Percentiles rank a stretch among this genome's conserved stretches.
Conservation (phyloP, 2,888 invertebrate species). For the Zaprionus lineosus region DNA sequence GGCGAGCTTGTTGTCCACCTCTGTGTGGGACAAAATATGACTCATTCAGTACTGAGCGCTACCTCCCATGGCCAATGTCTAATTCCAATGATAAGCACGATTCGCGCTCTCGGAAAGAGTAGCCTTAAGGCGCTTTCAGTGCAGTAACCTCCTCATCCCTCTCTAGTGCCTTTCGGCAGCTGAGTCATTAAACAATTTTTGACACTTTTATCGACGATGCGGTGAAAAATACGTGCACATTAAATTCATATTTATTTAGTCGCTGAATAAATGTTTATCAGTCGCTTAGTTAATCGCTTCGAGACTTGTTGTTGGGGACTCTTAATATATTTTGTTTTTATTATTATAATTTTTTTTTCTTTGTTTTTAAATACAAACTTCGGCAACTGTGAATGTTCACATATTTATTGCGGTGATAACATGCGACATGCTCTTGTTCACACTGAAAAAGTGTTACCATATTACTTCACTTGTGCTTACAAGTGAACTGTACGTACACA, state of each 20-base stretch:
- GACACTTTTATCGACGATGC: constrained; percentile 23
- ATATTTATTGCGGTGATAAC: constrained; percentile 67
- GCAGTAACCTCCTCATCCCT: background rate
- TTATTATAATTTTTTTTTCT: background rate
- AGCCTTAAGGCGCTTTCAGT: constrained; percentile 6
- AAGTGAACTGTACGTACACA: background rate
- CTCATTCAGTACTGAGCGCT: constrained; percentile 25
- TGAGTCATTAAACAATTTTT: constrained; percentile 29
- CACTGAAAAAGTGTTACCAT: constrained; percentile 18
- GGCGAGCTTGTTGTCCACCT: constrained; percentile 52
- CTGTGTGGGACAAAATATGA: constrained; percentile 46
- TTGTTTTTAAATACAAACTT: constrained; percentile 32
- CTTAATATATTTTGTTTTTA: too few relatives aligned
- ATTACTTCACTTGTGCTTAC: too few relatives aligned
- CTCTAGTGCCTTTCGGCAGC: background rate
- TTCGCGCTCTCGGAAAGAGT: constrained; percentile 19
- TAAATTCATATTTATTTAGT: constrained; percentile 25
- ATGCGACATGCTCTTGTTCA: too few relatives aligned
- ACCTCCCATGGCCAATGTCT: constrained; percentile 43
- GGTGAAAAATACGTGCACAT: constrained; percentile 21
- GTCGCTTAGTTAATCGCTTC: constrained; percentile 29
- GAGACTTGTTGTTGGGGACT: too few relatives aligned
- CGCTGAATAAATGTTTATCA: constrained; percentile 39
- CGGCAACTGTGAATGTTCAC: constrained; percentile 28
- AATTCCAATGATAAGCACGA: constrained; percentile 58